phyloP scores from a whole-genome alignment of 2,888 invertebrate species.

The Cheiracanthium punctorium region DNA sequence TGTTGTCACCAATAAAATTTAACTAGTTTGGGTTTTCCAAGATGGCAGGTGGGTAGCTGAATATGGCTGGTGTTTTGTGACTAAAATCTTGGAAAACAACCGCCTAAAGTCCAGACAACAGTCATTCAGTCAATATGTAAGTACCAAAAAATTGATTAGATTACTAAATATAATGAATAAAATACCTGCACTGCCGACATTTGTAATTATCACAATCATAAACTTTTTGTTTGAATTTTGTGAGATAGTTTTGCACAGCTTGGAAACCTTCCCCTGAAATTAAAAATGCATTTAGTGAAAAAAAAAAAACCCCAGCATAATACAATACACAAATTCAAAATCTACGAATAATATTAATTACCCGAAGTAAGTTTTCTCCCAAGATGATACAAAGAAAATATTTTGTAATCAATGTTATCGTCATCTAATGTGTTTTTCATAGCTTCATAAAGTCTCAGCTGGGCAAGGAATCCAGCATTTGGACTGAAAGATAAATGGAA shows the following conservation, averaged over 20 bases:
- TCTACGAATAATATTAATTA: neutral
- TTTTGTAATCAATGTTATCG: conserved; percentile 57
- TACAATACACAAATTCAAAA: too few relatives aligned
- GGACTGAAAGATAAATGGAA: conserved; percentile 78
- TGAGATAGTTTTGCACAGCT: conserved; percentile 47
- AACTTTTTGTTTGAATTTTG: conserved; percentile 40
- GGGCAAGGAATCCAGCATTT: conserved; percentile 87
- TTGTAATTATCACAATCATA: conserved; percentile 47
- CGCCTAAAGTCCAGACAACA: too few relatives aligned
- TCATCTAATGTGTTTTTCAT: conserved; percentile 85
- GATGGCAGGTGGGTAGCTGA: too few relatives aligned
- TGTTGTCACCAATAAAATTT: too few relatives aligned
- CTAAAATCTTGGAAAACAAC: too few relatives aligned
- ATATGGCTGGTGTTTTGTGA: too few relatives aligned
- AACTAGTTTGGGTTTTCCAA: too few relatives aligned
- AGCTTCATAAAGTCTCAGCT: conserved; percentile 85
- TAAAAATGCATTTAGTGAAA: neutral
- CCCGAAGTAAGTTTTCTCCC: conserved; percentile 49
- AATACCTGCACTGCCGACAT: conserved; percentile 62
- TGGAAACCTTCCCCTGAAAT: conserved; percentile 45
- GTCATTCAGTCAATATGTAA: too few relatives aligned
- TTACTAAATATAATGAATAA: too few relatives aligned
- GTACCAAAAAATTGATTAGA: too few relatives aligned
- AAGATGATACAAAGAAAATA: conserved; percentile 57
- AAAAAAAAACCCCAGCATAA: neutral